Evolutionary conservation across 53 echinoderm and acorn worm genomes (phyloP).

Genomic region (Henricia sp.): DNA sequence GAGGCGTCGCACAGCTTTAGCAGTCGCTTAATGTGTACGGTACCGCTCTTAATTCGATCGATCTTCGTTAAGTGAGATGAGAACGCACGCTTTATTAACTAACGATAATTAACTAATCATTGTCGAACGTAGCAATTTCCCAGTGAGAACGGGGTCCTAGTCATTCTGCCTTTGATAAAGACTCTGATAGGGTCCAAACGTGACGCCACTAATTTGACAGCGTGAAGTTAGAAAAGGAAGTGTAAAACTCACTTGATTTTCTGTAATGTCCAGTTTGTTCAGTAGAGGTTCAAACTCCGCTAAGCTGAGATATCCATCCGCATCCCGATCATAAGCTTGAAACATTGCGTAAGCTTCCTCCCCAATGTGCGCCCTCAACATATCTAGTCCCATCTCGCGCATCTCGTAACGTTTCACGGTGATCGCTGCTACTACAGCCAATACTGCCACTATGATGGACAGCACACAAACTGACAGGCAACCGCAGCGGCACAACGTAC

Average conservation of each 20-base stretch:
- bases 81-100: too few species aligned
- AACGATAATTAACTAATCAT: too few species aligned
- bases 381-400: slow-evolving; percentile 6
- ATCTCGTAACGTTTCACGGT: slow-evolving; percentile 44
- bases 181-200: too few species aligned
- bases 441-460: slow-evolving; percentile 64
- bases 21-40: too few species aligned
- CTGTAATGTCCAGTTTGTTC: slow-evolving; percentile 63
- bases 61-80: too few species aligned
- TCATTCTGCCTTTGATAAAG: too few species aligned
- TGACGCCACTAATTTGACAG: too few species aligned
- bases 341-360: slow-evolving; percentile 80
- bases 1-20: too few species aligned
- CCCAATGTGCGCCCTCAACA: slow-evolving; percentile 61
- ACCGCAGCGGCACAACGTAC: slow-evolving; percentile 39
- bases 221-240: too few species aligned
- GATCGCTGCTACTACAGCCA: slow-evolving; percentile 54
- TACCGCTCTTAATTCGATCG: too few species aligned
- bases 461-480: slow-evolving; percentile 57
- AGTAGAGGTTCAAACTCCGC: slow-evolving; percentile 94
- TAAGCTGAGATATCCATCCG: slow-evolving; percentile 83
- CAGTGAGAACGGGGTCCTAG: too few species aligned
- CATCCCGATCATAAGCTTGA: slow-evolving; percentile 78
- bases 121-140: too few species aligned
- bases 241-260: slow-evolving; percentile 40